These are phyloP conservation scores for Cichlasoma orientale DNA, from an alignment of 2,797 vertebrate genomes.

Conservation along the genomic window DNA sequence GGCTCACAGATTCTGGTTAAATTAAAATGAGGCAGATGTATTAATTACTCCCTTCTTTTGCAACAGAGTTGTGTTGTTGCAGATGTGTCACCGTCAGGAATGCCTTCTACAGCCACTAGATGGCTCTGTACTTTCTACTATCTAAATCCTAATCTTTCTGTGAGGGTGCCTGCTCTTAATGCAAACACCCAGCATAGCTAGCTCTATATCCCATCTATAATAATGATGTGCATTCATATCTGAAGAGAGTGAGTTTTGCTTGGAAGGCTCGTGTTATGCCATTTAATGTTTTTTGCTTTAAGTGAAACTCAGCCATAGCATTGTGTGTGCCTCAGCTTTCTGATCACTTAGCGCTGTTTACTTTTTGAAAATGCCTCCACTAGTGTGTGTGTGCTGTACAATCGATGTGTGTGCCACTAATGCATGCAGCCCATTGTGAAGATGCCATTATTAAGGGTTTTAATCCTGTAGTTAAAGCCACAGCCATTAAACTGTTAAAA, in stretches of 20 bases:
- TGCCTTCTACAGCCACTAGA: neutral
- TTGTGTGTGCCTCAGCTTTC: neutral
- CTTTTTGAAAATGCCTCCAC: slow-evolving; percentile 8
- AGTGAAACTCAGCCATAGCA: neutral
- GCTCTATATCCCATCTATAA: neutral
- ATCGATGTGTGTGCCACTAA: slow-evolving; percentile 43
- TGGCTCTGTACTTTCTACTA: neutral
- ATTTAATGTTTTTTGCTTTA: slow-evolving; percentile 8
- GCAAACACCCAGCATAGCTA: neutral
- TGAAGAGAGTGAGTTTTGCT: neutral
- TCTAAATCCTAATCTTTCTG: neutral
- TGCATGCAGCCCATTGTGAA: slow-evolving; percentile 58
- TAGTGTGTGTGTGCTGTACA: slow-evolving; percentile 35
- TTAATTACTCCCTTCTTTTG: slow-evolving; percentile 1
- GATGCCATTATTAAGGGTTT: slow-evolving; percentile 37
- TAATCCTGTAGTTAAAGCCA: slow-evolving; percentile 31
- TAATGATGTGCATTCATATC: neutral
- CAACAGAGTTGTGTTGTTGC: slow-evolving; percentile 1
- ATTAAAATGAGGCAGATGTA: neutral
- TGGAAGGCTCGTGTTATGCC: neutral
- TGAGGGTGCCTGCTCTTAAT: neutral
- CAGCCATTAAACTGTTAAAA: slow-evolving; percentile 45
- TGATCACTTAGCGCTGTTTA: slow-evolving; percentile 7
- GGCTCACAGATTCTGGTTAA: neutral
- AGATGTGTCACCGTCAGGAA: neutral